Percentiles rank a stretch among this genome's conserved stretches.
phyloP scores from a whole-genome alignment of 2,797 vertebrate genomes.

The Thalassophryne amazonica region DNA sequence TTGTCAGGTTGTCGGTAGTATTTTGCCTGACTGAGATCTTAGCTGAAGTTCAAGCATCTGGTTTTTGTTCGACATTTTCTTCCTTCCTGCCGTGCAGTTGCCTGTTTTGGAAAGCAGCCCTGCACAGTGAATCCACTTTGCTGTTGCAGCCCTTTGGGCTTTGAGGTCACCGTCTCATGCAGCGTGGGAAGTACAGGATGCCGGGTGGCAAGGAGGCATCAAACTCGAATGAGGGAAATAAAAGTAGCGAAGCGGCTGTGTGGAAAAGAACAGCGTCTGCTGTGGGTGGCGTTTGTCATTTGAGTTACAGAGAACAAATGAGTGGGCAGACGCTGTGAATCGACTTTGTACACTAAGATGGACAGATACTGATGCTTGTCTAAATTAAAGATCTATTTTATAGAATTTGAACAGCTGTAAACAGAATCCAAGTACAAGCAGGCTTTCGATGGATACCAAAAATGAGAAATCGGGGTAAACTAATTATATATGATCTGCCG shows the following conservation, averaged over 20 bases:
- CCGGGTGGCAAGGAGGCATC: conserved; percentile 4
- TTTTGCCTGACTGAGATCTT: too few species aligned
- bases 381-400: not conserved
- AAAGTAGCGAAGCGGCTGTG: not conserved
- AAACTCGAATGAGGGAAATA: conserved; percentile 7
- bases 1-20: too few species aligned
- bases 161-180: not conserved
- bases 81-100: not conserved
- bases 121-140: not conserved
- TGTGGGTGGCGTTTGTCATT: conserved; percentile 36
- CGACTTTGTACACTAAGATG: conserved; percentile 1
- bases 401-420: not conserved
- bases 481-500: conserved; percentile 19
- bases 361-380: not conserved
- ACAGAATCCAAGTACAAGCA: not conserved
- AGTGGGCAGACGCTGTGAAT: conserved; percentile 28
- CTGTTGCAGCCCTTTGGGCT: not conserved
- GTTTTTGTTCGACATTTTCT: too few species aligned
- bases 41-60: too few species aligned
- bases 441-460: not conserved
- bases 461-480: not conserved
- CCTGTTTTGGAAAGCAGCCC: not conserved
- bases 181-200: conserved; percentile 55
- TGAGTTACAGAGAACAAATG: not conserved
- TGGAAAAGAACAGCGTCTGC: not conserved